These are phyloP conservation scores for Musca domestica DNA, from an alignment of 1,140 invertebrate species.

Conservation along the genomic window DNA sequence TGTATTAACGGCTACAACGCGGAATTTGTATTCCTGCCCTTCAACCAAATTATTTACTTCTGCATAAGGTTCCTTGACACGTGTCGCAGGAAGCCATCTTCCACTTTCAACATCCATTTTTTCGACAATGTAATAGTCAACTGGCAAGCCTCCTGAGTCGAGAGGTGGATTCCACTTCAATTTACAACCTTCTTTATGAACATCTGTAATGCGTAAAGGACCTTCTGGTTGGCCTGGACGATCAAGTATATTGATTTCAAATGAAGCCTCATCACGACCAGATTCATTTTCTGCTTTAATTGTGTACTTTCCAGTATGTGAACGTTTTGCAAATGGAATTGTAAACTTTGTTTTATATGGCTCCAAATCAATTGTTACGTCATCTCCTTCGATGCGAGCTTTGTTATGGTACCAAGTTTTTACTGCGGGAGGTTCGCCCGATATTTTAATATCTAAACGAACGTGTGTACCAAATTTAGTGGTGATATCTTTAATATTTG, in stretches of 20 bases:
- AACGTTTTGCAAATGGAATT: slow-evolving; percentile 70
- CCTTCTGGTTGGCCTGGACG: slow-evolving; percentile 89
- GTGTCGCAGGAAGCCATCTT: slow-evolving; percentile 79
- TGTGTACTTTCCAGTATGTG: slow-evolving; percentile 80
- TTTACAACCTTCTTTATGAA: slow-evolving; percentile 90
- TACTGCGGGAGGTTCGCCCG: slow-evolving; percentile 82
- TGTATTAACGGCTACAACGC: slow-evolving; percentile 91
- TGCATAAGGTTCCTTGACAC: slow-evolving; percentile 77
- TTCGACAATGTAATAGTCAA: slow-evolving; percentile 90
- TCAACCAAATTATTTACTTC: slow-evolving; percentile 82
- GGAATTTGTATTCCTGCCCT: slow-evolving; percentile 95
- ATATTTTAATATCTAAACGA: slow-evolving; percentile 83
- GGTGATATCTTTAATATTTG: slow-evolving; percentile 80
- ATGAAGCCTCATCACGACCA: slow-evolving; percentile 87
- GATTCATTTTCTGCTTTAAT: slow-evolving; percentile 89
- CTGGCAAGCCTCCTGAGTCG: slow-evolving; percentile 87
- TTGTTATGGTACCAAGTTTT: slow-evolving; percentile 86
- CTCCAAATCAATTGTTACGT: slow-evolving; percentile 77
- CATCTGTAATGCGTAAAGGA: slow-evolving; percentile 81
- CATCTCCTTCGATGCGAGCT: slow-evolving; percentile 65
- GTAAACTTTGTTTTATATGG: slow-evolving; percentile 83
- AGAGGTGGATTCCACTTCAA: slow-evolving; percentile 92
- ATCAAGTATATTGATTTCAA: slow-evolving; percentile 83
- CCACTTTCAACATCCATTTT: slow-evolving; percentile 84
- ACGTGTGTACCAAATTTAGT: slow-evolving; percentile 85